These are phyloP conservation scores for Drosophila siamana DNA, from an alignment of 2,888 invertebrate genomes.

Conservation along the genomic window DNA sequence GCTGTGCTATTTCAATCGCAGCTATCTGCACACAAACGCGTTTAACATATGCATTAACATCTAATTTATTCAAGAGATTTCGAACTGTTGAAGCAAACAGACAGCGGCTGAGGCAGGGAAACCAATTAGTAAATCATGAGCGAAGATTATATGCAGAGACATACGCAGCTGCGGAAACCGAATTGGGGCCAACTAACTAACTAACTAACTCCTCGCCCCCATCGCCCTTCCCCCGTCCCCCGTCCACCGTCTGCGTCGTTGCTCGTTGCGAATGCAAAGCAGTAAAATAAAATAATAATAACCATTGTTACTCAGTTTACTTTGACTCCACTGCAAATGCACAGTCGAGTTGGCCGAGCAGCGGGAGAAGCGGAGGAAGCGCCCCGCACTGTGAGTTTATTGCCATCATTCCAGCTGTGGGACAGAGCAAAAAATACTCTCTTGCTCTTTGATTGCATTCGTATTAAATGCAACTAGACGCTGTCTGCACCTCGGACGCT, in stretches of 20 bases:
- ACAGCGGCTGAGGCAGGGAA: too few relatives aligned
- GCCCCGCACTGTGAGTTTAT: not conserved
- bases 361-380: too few relatives aligned
- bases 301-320: conserved; percentile 10
- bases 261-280: conserved; percentile 1
- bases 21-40: not conserved
- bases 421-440: too few relatives aligned
- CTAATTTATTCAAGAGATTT: conserved; percentile 60
- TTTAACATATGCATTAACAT: conserved; percentile 32
- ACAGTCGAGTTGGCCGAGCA: too few relatives aligned
- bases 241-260: not conserved
- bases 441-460: conserved; percentile 6
- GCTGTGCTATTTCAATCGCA: conserved; percentile 5
- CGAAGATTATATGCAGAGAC: conserved; percentile 28
- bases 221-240: too few relatives aligned
- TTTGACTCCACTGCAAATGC: conserved; percentile 4
- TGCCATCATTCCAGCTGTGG: not conserved
- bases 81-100: conserved; percentile 34
- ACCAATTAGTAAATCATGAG: conserved; percentile 69
- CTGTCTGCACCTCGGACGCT: not conserved
- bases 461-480: conserved; percentile 3
- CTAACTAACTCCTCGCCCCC: not conserved
- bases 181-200: conserved; percentile 19
- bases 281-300: conserved; percentile 24
- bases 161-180: conserved; percentile 7